Evolutionary conservation across 2,797 vertebrate genomes (phyloP), one percentile per base, ranked within the genome.

Genomic region (Cacajao melanocephalus): DNA sequence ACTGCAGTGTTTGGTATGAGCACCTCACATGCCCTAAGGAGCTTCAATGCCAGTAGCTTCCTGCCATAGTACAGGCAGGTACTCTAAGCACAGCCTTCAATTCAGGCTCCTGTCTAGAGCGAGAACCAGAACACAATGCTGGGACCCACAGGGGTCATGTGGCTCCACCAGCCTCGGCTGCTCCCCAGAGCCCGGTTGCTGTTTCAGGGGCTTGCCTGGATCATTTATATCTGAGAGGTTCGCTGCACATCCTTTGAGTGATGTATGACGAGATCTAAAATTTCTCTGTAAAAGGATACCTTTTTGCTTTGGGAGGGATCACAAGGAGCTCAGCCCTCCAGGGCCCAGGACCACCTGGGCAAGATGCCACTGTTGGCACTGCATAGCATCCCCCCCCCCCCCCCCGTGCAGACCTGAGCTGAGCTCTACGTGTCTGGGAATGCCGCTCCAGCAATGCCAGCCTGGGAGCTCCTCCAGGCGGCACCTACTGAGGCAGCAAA

Each of bases 371-470:
- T 46, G 4, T 67, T 2, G 67, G n/a, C 57, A 57, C 94, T 67
- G 67, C 9, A 81, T 78, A 96, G 90, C 94, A 91, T 55, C 97
- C 1, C 96, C 79, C 58, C 1, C 87, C 24, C 97, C 1, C 96
- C 79, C 58, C 1, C 87, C 24, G 0, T 5, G 57, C 98, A 97
- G 94, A 70, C 92, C 96, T 97, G 94, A 97, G 96, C 97, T 58
- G 28, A 76, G 84, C 70, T 20, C 96, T n/a, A 30, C 17, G 0
- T 36, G 90, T 78, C 97, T 96, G 0, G 36, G 95, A 93, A 83
- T 67, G 92, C 13, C 87, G 7, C 0, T 7, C 92, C 41, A 48
- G n/a, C 85, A 11, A 55, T 22, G 78, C 97, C 97, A 93, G 91
- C 67, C 39, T 9, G 41, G 70, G 50, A 72, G 22, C 82, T 14